Evolutionary conservation across 2,797 vertebrate genomes (phyloP).

Genomic region (Acridotheres tristis): DNA sequence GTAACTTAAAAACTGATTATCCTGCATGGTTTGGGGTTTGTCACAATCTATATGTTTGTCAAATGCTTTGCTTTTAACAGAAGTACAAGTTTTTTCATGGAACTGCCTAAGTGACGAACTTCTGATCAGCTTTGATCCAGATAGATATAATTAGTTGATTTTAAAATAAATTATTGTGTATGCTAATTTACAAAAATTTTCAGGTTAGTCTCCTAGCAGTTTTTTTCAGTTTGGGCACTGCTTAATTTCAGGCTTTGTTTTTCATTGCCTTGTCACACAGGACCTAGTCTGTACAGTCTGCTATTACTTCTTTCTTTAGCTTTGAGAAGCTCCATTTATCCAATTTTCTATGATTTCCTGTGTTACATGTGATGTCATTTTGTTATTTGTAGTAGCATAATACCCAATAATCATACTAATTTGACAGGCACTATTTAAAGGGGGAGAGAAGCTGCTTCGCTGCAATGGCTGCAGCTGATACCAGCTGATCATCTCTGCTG

Average conservation of each 20-base stretch:
- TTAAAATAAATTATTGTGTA: background rate
- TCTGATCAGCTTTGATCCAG: background rate
- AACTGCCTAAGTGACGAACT: background rate
- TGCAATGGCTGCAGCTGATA: background rate
- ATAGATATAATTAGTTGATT: background rate
- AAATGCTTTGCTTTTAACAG: background rate
- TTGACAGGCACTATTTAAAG: background rate
- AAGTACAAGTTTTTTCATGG: background rate
- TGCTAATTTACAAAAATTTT: background rate
- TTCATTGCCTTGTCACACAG: background rate
- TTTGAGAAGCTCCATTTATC: background rate
- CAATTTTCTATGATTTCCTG: background rate
- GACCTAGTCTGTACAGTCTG: background rate
- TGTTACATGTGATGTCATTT: background rate
- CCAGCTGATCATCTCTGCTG: background rate
- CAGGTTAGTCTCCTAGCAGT: background rate
- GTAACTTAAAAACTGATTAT: background rate
- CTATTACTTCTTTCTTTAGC: background rate
- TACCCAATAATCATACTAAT: background rate
- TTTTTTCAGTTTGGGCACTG: background rate
- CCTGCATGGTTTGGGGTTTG: background rate
- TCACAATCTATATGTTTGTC: background rate
- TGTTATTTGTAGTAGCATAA: background rate
- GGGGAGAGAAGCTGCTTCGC: background rate
- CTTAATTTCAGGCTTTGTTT: background rate